A percentile compares a stretch with the other conserved stretches of the same genome.
Conservation (phyloP, 2,797 vertebrate species). For the Pseudochirops cupreus region DNA sequence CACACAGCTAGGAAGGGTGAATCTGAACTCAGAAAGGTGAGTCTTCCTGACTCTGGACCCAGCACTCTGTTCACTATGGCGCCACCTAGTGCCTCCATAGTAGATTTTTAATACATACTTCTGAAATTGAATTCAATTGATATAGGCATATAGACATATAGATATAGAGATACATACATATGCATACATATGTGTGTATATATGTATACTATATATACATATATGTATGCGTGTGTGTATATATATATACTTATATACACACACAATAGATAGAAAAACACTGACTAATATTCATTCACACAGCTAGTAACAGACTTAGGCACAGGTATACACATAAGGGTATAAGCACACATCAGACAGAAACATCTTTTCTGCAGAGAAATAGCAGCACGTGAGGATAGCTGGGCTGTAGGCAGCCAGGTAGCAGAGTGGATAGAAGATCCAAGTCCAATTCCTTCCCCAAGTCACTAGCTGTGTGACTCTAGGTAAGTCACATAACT, state of each 20-base stretch:
- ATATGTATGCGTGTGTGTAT: no score
- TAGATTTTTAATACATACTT: no score
- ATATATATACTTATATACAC: no score
- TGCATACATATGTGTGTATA: no score
- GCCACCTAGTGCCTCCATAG: no score
- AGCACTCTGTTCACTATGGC: no score
- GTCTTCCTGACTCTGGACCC: no score
- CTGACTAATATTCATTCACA: neutral
- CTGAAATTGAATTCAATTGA: no score
- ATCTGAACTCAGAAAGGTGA: neutral
- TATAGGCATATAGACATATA: no score
- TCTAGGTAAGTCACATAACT: neutral
- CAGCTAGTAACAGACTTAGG: neutral
- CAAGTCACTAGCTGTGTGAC: neutral
- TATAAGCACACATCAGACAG: neutral
- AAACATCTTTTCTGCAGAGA: neutral
- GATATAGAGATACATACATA: no score
- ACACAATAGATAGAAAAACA: neutral
- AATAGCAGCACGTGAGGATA: neutral
- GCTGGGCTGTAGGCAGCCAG: neutral
- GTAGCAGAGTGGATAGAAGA: neutral
- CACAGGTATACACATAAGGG: neutral
- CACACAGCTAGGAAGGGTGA: neutral
- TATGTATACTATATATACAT: no score
- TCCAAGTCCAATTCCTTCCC: neutral